Base-by-base conservation (phyloP, 2,888 invertebrate species). In the Plusia festucae region DNA sequence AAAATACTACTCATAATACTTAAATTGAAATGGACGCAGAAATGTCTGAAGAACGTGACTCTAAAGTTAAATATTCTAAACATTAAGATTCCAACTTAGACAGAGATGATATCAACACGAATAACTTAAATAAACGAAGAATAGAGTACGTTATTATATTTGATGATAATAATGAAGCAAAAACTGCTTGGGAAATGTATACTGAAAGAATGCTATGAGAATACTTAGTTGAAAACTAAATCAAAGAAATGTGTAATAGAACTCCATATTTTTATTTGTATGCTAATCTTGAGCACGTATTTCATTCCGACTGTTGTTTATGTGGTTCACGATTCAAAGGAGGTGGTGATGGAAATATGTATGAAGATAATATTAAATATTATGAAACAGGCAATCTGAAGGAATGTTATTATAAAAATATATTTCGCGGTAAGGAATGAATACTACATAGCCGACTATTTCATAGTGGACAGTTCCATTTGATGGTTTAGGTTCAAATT, bases 31-130 rank as follows among this genome's bases (percentile, higher is more conserved):
- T 75, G 60, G 72, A 68, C 56, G 53, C 62, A 74, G 67, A 67
- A 62, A 75, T 54, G 60, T 62, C 60, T 66, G 15, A 69, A 71
- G 70, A 75, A 82, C 81, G 79, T 82, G 79, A 82, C 80, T 78
- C 27, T 56, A 52, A 66, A 76, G 69, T 76, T 65, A 80, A 80
- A 77, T 73, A 76, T 76, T 55, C 67, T 67, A 57, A 72, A 66
- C 73, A 82, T 83, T 78, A 83, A 81, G 72, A 82, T 79, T 79
- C 76, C 73, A 69, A 75, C 70, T 69, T 71, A 77, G 70, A 67
- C 67, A 46, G 34, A 79, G 82, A 83, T 83, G 55, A 76, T 79
- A 83, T 82, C 82, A 71, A 65, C 66, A 72, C 44, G 72, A 73
- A 70, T 69, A 78, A 76, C 76, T 69, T 79, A 22, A 73, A 68